Evolutionary conservation across 1,140 invertebrate species (phyloP).

Genomic region (Zaprionus gabonicus): DNA sequence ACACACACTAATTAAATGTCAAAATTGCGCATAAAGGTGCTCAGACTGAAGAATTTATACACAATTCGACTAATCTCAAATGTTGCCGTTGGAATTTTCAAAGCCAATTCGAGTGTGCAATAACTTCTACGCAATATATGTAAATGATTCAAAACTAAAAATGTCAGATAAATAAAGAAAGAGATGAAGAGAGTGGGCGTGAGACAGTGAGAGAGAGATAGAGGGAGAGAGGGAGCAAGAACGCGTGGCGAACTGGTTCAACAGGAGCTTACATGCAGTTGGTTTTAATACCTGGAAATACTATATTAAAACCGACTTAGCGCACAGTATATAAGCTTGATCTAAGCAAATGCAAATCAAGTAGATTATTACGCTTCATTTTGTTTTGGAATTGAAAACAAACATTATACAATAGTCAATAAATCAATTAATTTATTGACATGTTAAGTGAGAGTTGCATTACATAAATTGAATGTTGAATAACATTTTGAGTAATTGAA

Average conservation of each 20-base stretch:
- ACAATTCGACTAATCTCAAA: slow-evolving; percentile 60
- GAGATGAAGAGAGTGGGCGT: neutral
- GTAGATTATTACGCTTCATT: slow-evolving; percentile 2
- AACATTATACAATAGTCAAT: neutral
- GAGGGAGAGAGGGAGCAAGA: neutral
- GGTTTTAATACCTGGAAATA: neutral
- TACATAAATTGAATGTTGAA: too few relatives aligned
- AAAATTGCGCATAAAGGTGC: slow-evolving; percentile 69
- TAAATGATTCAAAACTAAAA: slow-evolving; percentile 3
- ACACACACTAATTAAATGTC: slow-evolving; percentile 76
- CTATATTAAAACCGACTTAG: neutral
- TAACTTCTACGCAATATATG: slow-evolving; percentile 36
- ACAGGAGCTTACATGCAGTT: neutral
- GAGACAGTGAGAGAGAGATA: neutral
- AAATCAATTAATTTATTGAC: neutral
- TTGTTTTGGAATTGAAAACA: neutral
- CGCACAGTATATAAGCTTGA: neutral
- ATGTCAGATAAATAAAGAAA: neutral
- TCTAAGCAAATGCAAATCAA: neutral
- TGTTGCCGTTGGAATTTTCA: slow-evolving; percentile 64
- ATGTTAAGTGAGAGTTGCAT: neutral
- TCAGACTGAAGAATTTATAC: slow-evolving; percentile 69
- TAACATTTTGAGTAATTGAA: too few relatives aligned
- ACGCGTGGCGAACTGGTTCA: neutral
- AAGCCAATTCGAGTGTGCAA: slow-evolving; percentile 61